Evolutionary conservation across 2,888 invertebrate genomes (phyloP), one percentile per base, ranked within the genome.

Genomic region (Drosophila paramelanica): DNA sequence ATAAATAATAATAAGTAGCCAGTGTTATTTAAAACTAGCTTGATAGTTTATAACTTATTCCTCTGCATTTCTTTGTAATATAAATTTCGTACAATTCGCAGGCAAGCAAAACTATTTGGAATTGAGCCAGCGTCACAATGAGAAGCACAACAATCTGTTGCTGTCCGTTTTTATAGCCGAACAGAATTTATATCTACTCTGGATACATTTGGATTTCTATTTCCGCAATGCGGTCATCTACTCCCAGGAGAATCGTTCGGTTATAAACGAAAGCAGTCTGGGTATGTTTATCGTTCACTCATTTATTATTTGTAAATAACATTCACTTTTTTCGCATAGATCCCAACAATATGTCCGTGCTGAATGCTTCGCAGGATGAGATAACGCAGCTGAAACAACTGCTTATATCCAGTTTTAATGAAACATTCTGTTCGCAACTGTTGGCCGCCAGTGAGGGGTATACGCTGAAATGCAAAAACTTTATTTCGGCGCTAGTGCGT

Each of bases 131-230:
- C 93, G 93, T 73, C 90, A 94, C 57, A 93, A 92, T 49, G 93
- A 94, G 73, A 95, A 94, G 81, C 93, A 93, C 68, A 93, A 93
- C 62, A 94, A 95, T 90, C 93, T 95, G 79, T 94, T 93, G 80
- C 93, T 94, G 87, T 94, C 95, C 88, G 93, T 94, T 52, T 94
- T 95, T 87, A 95, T 96, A 60, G 94, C 95, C 23, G 96, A 96
- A 89, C 94, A 95, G 78, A 94, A 95, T 80, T 92, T 96, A 56
- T 96, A 96, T 88, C 93, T 97, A 68, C 93, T 97, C 71, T 96
- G 96, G 96, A 94, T 95, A 55, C 96, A 96, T 92, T 92, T 96
- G 53, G 95, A 96, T 80, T 95, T 95, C 88, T 95, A 95, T 88
- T 94, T 96, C 92, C 92, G 95, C 57, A 93, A 94, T 76, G 94